Evolutionary conservation across 2,888 invertebrate species (phyloP), one percentile per base, ranked within the genome.

Genomic region (Caenorhabditis zanzibari): DNA sequence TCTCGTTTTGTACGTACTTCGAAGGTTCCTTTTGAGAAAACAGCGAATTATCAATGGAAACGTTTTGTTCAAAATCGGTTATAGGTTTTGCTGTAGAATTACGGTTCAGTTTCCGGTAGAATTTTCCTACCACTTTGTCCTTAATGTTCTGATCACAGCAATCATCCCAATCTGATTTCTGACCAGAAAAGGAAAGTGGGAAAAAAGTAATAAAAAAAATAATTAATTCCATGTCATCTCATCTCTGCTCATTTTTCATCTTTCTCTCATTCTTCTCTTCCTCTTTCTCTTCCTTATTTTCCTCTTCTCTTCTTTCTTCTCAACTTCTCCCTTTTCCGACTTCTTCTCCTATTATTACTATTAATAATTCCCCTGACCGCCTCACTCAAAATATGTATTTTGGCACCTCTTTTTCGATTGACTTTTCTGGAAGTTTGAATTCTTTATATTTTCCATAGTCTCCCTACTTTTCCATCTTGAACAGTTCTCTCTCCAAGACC

Each of bases 331-430:
- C 44, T 76, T 58, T 56, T 76, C 41, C 26, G 68, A 52, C 80
- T 72, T 64, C 47, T 71, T 64, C 22, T 64, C 59, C 63, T 74
- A 52, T 82, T 85, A 49, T 85, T 77, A 52, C 79, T 85, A 49
- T 85, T 77, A 74, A 84, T 86, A 68, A 85, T 84, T 47, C 83
- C 84, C 80, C 81, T 84, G 35, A 84, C 81, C 24, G 85, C 84
- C 35, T 75, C 84, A 58, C 79, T 83, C 52, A 86, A 74, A 49
- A 85, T 86, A 64, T 86, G 56, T 87, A 87, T 68, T 85, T 77
- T 12, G 85, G 85, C 35, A 85, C 85, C 66, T 87, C 85, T 58
- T 86, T 86, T 19, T 38, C 69, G 22, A 81, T 72, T 73, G n/a
- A n/a, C n/a, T 85, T 81, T 63, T 75, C 85, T 35, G 86, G 85